Base-by-base conservation (phyloP, 2,888 invertebrate species). In the Punctoribates punctum region DNA sequence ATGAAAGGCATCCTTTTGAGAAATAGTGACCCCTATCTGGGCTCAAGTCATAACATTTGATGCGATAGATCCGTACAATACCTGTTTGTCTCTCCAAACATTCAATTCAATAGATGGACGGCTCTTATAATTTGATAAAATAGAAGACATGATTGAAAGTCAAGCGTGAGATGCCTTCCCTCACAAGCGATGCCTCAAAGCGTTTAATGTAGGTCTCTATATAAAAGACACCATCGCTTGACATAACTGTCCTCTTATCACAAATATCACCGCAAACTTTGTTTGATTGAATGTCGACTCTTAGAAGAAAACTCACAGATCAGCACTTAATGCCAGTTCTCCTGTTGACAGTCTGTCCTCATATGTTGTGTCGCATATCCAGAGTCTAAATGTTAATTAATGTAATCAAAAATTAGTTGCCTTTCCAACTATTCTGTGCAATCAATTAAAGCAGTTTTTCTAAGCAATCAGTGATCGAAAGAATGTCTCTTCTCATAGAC, bases 131-230 rank as follows among this genome's bases (percentile, higher is more conserved):
- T 60, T 60, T 60, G 15, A 60, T 23, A 60, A 20, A 54, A 54
- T 9, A 60, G 23, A 60, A 27, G 60, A 60, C 15, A 60, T 27
- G 27, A 60, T 60, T 60, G 60, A 60, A 60, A 60, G 60, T 60
- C 60, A 60, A 15, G 60, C 60, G 23, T 60, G 60, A 6, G 60
- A 60, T 60, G 60, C 27, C 60, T 27, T 60, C 13, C 60, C 23
- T 27, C 13, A 54, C 54, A n/a, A 9, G 0, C 15, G 11, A 60
- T 13, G 60, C 20, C 51, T 51, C 20, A n/a, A 51, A 60, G 60
- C 60, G 25, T 60, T 60, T 23, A 60, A 60, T 60, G 60, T 60
- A 60, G 60, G 60, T 27, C 60, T 60, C 60, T 60, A 60, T 60
- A 60, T 60, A 60, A 60, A 60, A 25, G 60, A 60, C 23, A 13